Evolutionary conservation across 2,888 invertebrate species (phyloP).

Genomic region (Drosophila mimetica): DNA sequence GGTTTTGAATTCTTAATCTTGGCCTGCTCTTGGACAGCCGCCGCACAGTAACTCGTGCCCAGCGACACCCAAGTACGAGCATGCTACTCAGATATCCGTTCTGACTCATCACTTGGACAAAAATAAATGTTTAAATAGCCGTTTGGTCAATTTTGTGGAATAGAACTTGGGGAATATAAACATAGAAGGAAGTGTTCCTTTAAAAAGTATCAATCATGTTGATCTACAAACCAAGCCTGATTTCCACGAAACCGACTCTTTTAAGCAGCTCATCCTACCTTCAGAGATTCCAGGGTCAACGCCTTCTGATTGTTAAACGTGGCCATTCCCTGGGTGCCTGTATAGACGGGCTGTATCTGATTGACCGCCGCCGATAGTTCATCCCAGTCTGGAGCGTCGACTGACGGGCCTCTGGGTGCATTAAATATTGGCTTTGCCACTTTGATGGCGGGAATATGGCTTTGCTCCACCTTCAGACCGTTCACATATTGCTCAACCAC

Average conservation of each 20-base stretch:
- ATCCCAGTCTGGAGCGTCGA: slow-evolving; percentile 73
- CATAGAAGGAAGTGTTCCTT: too few species aligned
- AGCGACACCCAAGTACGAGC: slow-evolving; percentile 38
- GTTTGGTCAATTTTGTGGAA: background rate
- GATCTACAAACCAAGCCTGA: background rate
- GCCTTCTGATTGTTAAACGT: slow-evolving; percentile 89
- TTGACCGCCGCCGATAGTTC: slow-evolving; percentile 81
- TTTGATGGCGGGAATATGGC: slow-evolving; percentile 11
- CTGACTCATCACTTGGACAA: slow-evolving; percentile 72
- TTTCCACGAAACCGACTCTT: background rate
- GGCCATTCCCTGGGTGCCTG: slow-evolving; percentile 86
- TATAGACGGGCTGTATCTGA: slow-evolving; percentile 79
- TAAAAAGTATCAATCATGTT: too few species aligned
- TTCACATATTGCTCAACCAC: slow-evolving; percentile 85
- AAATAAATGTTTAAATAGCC: background rate
- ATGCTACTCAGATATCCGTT: slow-evolving; percentile 81
- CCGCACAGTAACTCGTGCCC: slow-evolving; percentile 80
- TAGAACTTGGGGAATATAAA: too few species aligned
- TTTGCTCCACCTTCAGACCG: slow-evolving; percentile 85
- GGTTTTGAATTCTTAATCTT: slow-evolving; percentile 62
- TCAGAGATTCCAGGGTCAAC: slow-evolving; percentile 89
- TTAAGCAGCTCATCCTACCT: slow-evolving; percentile 74
- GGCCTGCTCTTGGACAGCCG: slow-evolving; percentile 31
- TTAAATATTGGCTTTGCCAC: background rate
- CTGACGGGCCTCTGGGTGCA: slow-evolving; percentile 1